phyloP scores from a whole-genome alignment of 2,113 vertebrate species.

The Prionailurus bengalensis region DNA sequence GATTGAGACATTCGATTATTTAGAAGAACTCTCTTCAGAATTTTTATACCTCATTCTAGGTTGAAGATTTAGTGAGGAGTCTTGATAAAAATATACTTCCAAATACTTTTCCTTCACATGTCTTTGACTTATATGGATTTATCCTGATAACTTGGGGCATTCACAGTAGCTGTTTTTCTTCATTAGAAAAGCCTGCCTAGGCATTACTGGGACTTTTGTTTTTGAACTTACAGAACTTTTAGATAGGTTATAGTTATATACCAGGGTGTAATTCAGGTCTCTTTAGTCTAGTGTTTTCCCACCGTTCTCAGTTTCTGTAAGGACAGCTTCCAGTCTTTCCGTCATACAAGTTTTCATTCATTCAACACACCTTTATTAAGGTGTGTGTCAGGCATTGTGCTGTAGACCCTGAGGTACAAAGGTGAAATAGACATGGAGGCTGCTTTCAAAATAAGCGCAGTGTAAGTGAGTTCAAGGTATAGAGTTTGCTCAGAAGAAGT shows the following conservation, averaged over 20 bases:
- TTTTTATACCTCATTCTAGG: conserved; percentile 1
- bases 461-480: neutral
- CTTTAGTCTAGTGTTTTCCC: conserved; percentile 31
- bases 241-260: neutral
- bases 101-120: conserved; percentile 20
- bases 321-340: neutral
- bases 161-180: conserved; percentile 28
- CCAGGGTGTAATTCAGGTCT: neutral
- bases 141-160: conserved; percentile 1
- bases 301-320: neutral
- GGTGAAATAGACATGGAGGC: neutral
- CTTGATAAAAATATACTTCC: conserved; percentile 52
- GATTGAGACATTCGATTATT: neutral
- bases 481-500: neutral
- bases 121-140: conserved; percentile 29
- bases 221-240: conserved; percentile 43
- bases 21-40: conserved; percentile 46
- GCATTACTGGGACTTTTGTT: conserved; percentile 34
- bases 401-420: neutral
- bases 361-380: neutral
- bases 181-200: neutral
- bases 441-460: neutral
- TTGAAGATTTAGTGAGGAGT: conserved; percentile 28
- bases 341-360: neutral
- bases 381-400: neutral